phyloP scores from a whole-genome alignment of 1,140 invertebrate species.

The Apocrypta bakeri region DNA sequence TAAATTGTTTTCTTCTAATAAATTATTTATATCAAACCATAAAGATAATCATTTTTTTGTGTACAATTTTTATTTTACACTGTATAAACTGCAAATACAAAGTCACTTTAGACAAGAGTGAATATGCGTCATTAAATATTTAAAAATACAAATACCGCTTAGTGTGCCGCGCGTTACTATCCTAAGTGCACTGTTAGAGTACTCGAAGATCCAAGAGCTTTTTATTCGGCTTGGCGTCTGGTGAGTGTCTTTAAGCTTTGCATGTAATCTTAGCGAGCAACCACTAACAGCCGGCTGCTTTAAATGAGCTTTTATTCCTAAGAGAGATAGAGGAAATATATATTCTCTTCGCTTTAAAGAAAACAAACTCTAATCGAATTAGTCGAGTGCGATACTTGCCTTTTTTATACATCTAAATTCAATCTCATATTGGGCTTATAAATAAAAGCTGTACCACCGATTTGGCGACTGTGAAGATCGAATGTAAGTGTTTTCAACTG shows the following conservation, averaged over 20 bases:
- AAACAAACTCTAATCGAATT: constrained; percentile 24
- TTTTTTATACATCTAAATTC: background rate
- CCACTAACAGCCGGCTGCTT: constrained; percentile 8
- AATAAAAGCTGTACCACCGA: no score
- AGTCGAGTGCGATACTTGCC: background rate
- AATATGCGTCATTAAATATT: background rate
- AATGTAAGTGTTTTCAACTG: no score
- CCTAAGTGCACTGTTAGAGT: constrained; percentile 14
- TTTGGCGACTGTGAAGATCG: no score
- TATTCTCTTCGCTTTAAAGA: background rate
- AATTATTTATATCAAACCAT: no score
- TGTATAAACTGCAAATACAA: background rate
- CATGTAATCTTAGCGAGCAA: constrained; percentile 18
- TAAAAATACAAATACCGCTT: constrained; percentile 36
- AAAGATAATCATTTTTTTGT: no score
- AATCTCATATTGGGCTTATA: background rate
- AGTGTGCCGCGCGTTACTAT: background rate
- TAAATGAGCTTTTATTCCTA: constrained; percentile 29
- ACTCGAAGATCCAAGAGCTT: constrained; percentile 31
- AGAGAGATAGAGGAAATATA: constrained; percentile 16
- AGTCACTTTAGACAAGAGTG: background rate
- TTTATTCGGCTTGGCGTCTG: constrained; percentile 41
- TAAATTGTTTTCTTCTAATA: no score
- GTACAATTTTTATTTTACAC: background rate
- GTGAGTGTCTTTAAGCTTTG: constrained; percentile 45